These are phyloP conservation scores for Hydrozoanthus tunicans DNA, from an alignment of 64 coral and sea anemone species.

Conservation along the genomic window DNA sequence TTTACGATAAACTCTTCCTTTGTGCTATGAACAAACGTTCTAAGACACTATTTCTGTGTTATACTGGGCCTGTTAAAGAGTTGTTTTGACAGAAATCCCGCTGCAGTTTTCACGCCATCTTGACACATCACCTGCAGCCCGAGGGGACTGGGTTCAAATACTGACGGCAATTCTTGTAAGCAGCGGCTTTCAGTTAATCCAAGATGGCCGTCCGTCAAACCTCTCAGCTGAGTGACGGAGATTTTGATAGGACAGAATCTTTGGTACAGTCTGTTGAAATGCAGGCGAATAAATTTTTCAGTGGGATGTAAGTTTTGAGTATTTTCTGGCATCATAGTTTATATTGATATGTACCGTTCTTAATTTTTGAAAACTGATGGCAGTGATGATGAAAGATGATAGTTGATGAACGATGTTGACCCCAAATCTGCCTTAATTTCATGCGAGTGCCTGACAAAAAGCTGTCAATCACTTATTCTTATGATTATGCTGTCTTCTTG, in stretches of 20 bases:
- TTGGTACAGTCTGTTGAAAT: slow-evolving; percentile 44
- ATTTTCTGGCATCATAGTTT: not conserved
- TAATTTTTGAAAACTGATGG: too few species aligned
- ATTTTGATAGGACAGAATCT: slow-evolving; percentile 25
- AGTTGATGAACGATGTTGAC: too few species aligned
- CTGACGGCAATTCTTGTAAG: not conserved
- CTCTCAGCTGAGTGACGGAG: slow-evolving; percentile 11
- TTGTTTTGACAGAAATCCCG: not conserved
- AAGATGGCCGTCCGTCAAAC: slow-evolving; percentile 25
- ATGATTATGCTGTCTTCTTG: too few species aligned
- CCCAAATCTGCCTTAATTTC: too few species aligned
- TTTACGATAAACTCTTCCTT: not conserved
- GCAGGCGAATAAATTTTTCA: slow-evolving; percentile 48
- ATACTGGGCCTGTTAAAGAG: not conserved
- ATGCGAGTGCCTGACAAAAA: too few species aligned
- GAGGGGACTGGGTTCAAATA: slow-evolving; percentile 28
- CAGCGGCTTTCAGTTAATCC: slow-evolving; percentile 11
- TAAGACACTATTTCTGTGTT: not conserved
- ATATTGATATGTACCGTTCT: too few species aligned
- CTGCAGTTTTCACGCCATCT: not conserved
- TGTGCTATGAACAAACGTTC: not conserved
- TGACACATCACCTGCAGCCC: slow-evolving; percentile 39
- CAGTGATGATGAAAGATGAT: too few species aligned
- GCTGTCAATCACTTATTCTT: too few species aligned
- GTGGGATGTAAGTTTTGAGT: slow-evolving; percentile 30